Evolutionary conservation across 2,113 vertebrate genomes (phyloP).

Genomic region (Enhydra lutris): DNA sequence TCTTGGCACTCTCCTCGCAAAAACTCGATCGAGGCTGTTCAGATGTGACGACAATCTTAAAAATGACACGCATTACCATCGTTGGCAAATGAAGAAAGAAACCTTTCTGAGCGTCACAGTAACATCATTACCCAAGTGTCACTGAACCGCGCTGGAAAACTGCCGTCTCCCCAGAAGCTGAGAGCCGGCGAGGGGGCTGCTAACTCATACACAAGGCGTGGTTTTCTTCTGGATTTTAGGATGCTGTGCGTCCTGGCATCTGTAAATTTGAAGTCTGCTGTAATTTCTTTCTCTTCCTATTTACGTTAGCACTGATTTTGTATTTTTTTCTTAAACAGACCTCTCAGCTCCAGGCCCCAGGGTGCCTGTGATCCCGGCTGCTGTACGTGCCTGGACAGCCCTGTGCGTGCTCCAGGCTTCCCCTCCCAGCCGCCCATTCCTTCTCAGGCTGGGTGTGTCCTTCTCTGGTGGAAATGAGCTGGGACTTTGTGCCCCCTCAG

Average conservation of each 20-base stretch:
- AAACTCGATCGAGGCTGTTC: not conserved
- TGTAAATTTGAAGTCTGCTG: too few relatives aligned
- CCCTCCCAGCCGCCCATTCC: rapidly evolving
- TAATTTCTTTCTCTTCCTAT: not conserved
- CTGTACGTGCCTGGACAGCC: too few relatives aligned
- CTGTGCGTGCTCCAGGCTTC: too few relatives aligned
- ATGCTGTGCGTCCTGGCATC: too few relatives aligned
- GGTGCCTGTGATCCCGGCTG: too few relatives aligned
- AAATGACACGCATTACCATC: rapidly evolving
- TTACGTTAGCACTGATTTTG: not conserved
- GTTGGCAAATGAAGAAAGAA: not conserved
- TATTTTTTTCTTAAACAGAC: too few relatives aligned
- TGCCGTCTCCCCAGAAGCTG: not conserved
- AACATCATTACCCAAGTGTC: too few relatives aligned
- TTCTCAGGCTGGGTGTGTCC: rapidly evolving
- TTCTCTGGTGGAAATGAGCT: not conserved
- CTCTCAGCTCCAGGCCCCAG: not conserved
- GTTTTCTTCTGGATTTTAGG: not conserved
- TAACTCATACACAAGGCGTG: rapidly evolving
- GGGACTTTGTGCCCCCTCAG: too few relatives aligned
- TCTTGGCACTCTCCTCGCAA: rapidly evolving
- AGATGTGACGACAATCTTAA: not conserved
- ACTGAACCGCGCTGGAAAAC: not conserved
- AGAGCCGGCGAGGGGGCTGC: too few relatives aligned
- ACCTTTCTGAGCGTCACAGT: not conserved